phyloP scores from a whole-genome alignment of 2,113 vertebrate species.

The Sialia sialis region DNA sequence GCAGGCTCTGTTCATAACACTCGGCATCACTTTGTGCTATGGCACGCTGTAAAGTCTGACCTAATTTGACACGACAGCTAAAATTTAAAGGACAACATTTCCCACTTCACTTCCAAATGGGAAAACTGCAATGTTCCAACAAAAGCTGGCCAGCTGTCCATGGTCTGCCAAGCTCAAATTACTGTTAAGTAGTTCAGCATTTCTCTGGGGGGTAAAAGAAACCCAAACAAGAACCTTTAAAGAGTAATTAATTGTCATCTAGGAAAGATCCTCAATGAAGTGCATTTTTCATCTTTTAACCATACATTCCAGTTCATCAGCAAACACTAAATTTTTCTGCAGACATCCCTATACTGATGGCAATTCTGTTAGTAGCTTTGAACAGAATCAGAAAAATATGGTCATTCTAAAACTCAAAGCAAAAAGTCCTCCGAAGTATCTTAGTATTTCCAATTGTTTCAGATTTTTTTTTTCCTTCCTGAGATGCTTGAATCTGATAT shows the following conservation, averaged over 20 bases:
- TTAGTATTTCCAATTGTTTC: background rate
- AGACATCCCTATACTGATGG: background rate
- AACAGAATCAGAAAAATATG: background rate
- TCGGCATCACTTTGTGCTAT: slow-evolving; percentile 41
- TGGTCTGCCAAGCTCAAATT: slow-evolving; percentile 69
- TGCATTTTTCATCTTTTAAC: slow-evolving; percentile 14
- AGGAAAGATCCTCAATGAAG: slow-evolving; percentile 17
- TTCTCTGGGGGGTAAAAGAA: slow-evolving; percentile 5
- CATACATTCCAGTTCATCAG: background rate
- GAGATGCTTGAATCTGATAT: background rate
- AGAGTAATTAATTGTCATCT: slow-evolving; percentile 66
- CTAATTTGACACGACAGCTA: slow-evolving; percentile 65
- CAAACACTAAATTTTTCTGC: background rate
- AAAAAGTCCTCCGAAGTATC: background rate
- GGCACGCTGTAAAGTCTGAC: slow-evolving; percentile 49
- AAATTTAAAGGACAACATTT: slow-evolving; percentile 64
- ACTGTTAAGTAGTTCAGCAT: slow-evolving; percentile 38
- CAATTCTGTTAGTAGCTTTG: background rate
- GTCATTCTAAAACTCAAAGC: background rate
- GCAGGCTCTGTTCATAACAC: slow-evolving; percentile 37
- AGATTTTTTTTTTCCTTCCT: background rate
- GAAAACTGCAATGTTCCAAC: background rate
- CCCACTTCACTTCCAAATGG: slow-evolving; percentile 59
- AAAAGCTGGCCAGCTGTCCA: slow-evolving; percentile 46
- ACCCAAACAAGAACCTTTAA: background rate